Evolutionary conservation across 2,113 vertebrate genomes (phyloP).

Genomic region (Dendropsophus ebraccatus): DNA sequence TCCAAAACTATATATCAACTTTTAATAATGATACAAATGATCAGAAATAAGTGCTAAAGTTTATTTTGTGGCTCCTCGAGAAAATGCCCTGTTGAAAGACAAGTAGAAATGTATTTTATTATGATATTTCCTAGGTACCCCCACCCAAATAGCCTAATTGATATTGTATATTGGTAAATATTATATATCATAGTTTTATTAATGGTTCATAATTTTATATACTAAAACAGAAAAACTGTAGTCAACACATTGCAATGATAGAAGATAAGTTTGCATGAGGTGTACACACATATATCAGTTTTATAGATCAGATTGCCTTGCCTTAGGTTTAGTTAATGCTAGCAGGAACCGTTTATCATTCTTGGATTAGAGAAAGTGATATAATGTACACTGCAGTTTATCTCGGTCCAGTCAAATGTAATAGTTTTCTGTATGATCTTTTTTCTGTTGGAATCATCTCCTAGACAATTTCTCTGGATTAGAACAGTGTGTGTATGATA

Average conservation of each 20-base stretch:
- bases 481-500: constrained; percentile 24
- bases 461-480: constrained; percentile 37
- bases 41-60: no score
- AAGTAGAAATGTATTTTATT: no score
- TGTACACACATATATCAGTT: constrained; percentile 31
- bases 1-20: no score
- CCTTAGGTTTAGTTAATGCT: constrained; percentile 18
- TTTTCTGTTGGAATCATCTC: background rate
- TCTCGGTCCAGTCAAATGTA: constrained; percentile 34
- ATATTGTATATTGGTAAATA: no score
- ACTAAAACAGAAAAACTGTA: background rate
- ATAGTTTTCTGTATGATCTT: constrained; percentile 40
- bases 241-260: background rate
- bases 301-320: constrained; percentile 10
- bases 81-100: no score
- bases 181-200: no score
- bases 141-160: no score
- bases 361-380: constrained; percentile 30
- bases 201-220: no score
- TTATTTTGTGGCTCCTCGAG: no score
- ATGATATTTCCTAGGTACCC: no score
- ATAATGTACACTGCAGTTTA: constrained; percentile 23
- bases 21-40: no score
- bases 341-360: constrained; percentile 1
- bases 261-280: background rate